Percentiles rank a stretch among this genome's conserved stretches.
Evolutionary conservation across 2,888 invertebrate genomes (phyloP).

Genomic region (Lymantria dispar): DNA sequence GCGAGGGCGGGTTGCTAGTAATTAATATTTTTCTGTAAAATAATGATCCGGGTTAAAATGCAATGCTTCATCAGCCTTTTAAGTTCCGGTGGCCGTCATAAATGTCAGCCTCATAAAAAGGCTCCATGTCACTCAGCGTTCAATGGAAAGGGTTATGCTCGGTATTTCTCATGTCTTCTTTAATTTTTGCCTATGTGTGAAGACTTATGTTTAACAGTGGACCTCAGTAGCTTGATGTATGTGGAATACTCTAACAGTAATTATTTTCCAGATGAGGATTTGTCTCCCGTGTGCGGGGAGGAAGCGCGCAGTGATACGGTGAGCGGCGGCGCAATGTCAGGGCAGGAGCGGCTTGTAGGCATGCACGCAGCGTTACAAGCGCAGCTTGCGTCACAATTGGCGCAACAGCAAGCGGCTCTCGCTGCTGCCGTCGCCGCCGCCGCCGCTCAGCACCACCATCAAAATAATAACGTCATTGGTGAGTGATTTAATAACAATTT

Average conservation of each 20-base stretch:
- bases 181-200: too few species aligned
- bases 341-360: slow-evolving; percentile 44
- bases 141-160: too few species aligned
- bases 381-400: slow-evolving; percentile 83
- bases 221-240: too few species aligned
- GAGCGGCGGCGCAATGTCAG: slow-evolving; percentile 45
- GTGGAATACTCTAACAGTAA: background rate
- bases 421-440: slow-evolving; percentile 81
- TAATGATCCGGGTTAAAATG: too few species aligned
- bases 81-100: too few species aligned
- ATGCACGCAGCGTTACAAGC: slow-evolving; percentile 82
- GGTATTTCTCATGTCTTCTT: too few species aligned
- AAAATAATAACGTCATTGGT: slow-evolving; percentile 83
- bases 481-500: slow-evolving; percentile 41
- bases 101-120: too few species aligned
- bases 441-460: slow-evolving; percentile 84
- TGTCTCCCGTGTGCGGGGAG: slow-evolving; percentile 70
- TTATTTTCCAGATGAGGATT: slow-evolving; percentile 71
- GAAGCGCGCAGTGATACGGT: slow-evolving; percentile 66
- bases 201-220: too few species aligned
- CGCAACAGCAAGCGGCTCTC: slow-evolving; percentile 83
- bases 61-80: too few species aligned
- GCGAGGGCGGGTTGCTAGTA: too few species aligned
- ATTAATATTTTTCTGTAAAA: too few species aligned
- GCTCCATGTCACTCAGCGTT: too few species aligned